Conservation (phyloP, 2,888 invertebrate species). For the Coronaproctus castanopsis region DNA sequence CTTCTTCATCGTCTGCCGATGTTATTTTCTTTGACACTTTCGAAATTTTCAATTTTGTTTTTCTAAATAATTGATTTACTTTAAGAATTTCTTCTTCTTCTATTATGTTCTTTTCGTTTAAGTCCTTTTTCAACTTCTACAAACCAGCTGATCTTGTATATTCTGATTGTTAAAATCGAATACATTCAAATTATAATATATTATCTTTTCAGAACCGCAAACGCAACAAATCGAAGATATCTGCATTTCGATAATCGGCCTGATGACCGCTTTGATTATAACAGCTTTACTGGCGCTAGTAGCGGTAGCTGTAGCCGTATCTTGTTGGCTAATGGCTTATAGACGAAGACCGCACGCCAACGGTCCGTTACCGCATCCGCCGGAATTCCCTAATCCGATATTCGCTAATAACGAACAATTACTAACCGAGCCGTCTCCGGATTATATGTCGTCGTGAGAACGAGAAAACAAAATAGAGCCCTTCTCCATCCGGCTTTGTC, state of each 20-base stretch:
- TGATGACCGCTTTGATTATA: constrained; percentile 77
- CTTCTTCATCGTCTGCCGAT: too few relatives aligned
- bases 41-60: too few relatives aligned
- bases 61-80: too few relatives aligned
- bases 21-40: too few relatives aligned
- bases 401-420: constrained; percentile 64
- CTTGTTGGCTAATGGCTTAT: constrained; percentile 89
- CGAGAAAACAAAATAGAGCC: constrained; percentile 5
- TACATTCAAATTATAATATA: too few relatives aligned
- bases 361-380: constrained; percentile 81
- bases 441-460: constrained; percentile 35
- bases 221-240: constrained; percentile 49
- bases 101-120: too few relatives aligned
- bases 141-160: too few relatives aligned
- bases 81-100: too few relatives aligned
- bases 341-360: constrained; percentile 57
- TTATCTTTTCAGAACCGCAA: constrained; percentile 19
- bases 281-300: constrained; percentile 78
- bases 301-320: constrained; percentile 82
- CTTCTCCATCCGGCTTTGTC: not conserved
- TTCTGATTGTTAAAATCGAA: too few relatives aligned
- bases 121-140: too few relatives aligned
- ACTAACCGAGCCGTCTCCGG: constrained; percentile 62
- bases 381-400: constrained; percentile 84
- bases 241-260: constrained; percentile 81